Conservation (phyloP, 2,888 invertebrate genomes). For the Cephalotes varians region DNA sequence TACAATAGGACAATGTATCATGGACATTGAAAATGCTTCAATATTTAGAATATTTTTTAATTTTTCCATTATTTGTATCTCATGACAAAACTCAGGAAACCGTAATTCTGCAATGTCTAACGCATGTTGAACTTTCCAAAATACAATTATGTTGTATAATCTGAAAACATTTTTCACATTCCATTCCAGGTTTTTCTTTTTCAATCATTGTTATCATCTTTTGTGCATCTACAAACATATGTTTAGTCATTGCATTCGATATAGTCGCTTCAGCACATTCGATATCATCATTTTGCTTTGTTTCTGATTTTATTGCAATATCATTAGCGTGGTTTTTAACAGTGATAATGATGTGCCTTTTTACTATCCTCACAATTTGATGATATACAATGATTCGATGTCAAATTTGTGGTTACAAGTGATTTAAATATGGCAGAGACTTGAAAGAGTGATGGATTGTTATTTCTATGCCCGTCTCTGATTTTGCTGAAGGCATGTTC, state of each 20-base stretch:
- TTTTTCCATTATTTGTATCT: background rate
- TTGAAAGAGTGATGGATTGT: background rate
- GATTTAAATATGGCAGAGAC: background rate
- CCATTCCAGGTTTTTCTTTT: background rate
- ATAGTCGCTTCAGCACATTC: background rate
- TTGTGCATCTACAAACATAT: background rate
- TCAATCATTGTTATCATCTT: background rate
- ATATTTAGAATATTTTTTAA: background rate
- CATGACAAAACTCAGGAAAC: background rate
- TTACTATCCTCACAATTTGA: background rate
- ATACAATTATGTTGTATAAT: background rate
- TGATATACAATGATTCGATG: background rate
- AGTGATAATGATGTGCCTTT: conserved; percentile 57
- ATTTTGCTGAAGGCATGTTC: conserved; percentile 3
- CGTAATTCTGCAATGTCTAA: background rate
- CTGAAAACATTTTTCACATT: conserved; percentile 3
- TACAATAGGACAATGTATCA: background rate
- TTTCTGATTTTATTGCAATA: background rate
- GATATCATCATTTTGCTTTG: background rate
- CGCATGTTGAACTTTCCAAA: background rate
- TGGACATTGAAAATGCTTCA: background rate
- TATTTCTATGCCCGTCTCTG: background rate
- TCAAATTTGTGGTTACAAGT: background rate
- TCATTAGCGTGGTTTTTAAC: background rate
- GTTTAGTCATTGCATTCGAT: background rate